These are phyloP conservation scores for Procambarus clarkii DNA, from an alignment of 1,140 invertebrate genomes.

Conservation along the genomic window DNA sequence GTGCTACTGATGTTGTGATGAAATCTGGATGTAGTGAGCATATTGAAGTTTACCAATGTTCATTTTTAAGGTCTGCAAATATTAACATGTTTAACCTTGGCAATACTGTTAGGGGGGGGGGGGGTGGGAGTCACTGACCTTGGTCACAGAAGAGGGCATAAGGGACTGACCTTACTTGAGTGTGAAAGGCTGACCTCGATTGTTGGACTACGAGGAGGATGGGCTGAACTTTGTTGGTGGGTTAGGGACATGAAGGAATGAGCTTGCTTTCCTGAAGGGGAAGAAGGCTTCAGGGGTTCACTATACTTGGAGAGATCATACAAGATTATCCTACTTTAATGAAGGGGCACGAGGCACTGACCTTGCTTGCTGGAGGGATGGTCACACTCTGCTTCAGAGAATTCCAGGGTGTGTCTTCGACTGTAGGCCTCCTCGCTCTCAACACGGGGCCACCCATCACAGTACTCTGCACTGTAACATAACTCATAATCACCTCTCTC, in stretches of 20 bases:
- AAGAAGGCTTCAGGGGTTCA: too few species aligned
- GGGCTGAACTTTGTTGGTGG: neutral
- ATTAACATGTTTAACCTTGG: too few species aligned
- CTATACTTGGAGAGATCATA: too few species aligned
- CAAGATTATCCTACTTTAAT: too few species aligned
- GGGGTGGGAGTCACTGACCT: neutral
- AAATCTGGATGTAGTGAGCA: too few species aligned
- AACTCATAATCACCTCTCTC: neutral
- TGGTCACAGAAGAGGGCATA: neutral
- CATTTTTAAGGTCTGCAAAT: too few species aligned
- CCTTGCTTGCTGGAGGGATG: constrained; percentile 55
- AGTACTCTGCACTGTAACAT: constrained; percentile 44
- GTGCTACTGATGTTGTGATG: too few species aligned
- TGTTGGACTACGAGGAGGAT: neutral
- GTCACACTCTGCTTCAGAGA: constrained; percentile 63
- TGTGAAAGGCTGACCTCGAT: neutral
- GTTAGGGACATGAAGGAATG: neutral
- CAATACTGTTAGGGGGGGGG: neutral
- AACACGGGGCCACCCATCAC: constrained; percentile 29
- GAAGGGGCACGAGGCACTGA: neutral
- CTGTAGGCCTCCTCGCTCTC: constrained; percentile 51
- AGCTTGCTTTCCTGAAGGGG: neutral
- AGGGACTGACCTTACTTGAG: neutral
- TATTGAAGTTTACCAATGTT: too few species aligned
- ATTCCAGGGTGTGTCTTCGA: constrained; percentile 59